Evolutionary conservation across 2,797 vertebrate species (phyloP).

Genomic region (Anabacerthia variegaticeps): DNA sequence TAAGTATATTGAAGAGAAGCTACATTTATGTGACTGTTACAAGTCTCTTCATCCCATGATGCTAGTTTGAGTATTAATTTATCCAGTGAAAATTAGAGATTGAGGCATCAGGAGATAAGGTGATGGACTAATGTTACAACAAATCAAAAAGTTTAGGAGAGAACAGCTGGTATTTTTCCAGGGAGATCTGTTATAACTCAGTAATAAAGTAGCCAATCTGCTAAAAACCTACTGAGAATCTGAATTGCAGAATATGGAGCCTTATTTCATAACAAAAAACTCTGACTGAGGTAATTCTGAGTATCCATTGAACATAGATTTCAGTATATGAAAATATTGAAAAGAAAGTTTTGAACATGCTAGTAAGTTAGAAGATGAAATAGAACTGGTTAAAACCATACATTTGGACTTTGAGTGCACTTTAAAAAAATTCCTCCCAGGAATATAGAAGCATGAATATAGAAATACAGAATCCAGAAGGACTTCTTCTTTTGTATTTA

Average conservation of each 20-base stretch:
- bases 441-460: background rate
- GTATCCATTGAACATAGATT: background rate
- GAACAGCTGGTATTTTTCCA: background rate
- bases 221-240: background rate
- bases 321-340: background rate
- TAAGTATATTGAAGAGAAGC: background rate
- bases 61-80: background rate
- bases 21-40: background rate
- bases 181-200: background rate
- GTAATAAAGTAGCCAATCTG: background rate
- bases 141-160: background rate
- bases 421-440: background rate
- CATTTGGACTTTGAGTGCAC: background rate
- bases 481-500: background rate
- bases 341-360: background rate
- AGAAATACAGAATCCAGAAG: background rate
- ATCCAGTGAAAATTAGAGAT: background rate
- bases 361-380: background rate
- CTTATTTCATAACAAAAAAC: background rate
- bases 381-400: background rate
- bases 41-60: background rate
- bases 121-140: background rate
- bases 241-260: background rate
- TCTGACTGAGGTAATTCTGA: background rate
- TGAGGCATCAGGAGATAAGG: background rate